These are phyloP conservation scores for Antennarius maculatus DNA, from an alignment of 2,797 vertebrate genomes.

Conservation along the genomic window DNA sequence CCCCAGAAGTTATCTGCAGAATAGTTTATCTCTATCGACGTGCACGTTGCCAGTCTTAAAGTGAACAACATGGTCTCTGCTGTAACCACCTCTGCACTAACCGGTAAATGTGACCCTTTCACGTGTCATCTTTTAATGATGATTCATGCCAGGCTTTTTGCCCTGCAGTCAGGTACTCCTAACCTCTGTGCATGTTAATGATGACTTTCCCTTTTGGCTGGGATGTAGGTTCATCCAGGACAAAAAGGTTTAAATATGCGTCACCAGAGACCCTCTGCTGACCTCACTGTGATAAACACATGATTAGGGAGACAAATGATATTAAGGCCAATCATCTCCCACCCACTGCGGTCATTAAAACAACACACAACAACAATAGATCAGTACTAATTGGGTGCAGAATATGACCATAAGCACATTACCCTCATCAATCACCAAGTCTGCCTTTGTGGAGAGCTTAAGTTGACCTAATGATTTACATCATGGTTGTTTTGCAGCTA, in stretches of 20 bases:
- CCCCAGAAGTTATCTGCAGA: conserved; percentile 64
- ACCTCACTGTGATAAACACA: conserved; percentile 87
- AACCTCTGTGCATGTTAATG: conserved; percentile 71
- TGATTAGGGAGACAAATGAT: conserved; percentile 93
- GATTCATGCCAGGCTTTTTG: conserved; percentile 63
- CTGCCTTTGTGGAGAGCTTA: conserved; percentile 78
- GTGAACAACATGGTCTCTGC: conserved; percentile 22
- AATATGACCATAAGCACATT: conserved; percentile 86
- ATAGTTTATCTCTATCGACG: conserved; percentile 71
- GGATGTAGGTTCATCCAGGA: conserved; percentile 46
- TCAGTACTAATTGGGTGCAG: conserved; percentile 92
- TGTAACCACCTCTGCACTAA: conserved; percentile 43
- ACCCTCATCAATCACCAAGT: conserved; percentile 83
- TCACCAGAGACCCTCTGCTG: conserved; percentile 79
- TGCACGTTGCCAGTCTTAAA: conserved; percentile 44
- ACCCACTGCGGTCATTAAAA: conserved; percentile 90
- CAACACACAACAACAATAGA: conserved; percentile 84
- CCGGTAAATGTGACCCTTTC: conserved; percentile 52
- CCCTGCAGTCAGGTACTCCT: conserved; percentile 53
- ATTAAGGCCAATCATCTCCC: conserved; percentile 88
- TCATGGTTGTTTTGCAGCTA: background rate
- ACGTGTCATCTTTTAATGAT: conserved; percentile 69
- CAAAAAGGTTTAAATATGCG: conserved; percentile 62
- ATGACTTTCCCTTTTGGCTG: conserved; percentile 51
- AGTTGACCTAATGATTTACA: conserved; percentile 80